Base-by-base conservation (phyloP, 2,797 vertebrate genomes). In the Morelia viridis region DNA sequence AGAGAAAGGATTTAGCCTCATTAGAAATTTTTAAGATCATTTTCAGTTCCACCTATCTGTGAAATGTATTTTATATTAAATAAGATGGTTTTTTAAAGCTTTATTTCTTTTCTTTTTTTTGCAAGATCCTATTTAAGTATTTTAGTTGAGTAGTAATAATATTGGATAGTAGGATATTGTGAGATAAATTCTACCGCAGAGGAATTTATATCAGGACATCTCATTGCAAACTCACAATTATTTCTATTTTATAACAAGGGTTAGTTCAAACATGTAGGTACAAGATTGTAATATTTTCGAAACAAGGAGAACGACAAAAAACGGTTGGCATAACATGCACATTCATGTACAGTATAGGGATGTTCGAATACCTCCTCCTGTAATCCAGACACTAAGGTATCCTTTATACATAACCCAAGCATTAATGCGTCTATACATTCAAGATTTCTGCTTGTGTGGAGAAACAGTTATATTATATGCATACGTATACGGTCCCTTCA, bases 1-100 rank as follows among this genome's bases (percentile, higher is more conserved):
- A 86, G 95, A 93, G 92, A 92, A 96, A 95, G 87, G 94, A 93
- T 94, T 93, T 94, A 93, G 92, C 61, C 94, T 95, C 94, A 94
- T 94, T 93, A 96, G 93, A 95, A 65, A 91, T 56, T 95, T 93
- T 92, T 76, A 89, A 80, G 19, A 84, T 1, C 41, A 80, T 65
- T 10, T 93, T 53, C 62, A 31, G 19, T 31, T 71, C 31, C 46
- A 71, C 22, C 28, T 89, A n/a, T 68, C 41, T 31, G 17, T 89
- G 35, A 92, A 95, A 93, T 76, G 92, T 85, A 68, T 89, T 90
- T 91, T 86, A 62, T 28, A 68, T 26, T 91, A 68, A 88, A 50
- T 2, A 53, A 93, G 86, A 93, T 56, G 19, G 19, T 19, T 46
- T 46, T 80, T 41, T 41, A 76, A 8, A 76, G 71, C 19, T 41